These are phyloP conservation scores for Zaprionus lineosus DNA, from an alignment of 2,888 invertebrate genomes.

Conservation along the genomic window DNA sequence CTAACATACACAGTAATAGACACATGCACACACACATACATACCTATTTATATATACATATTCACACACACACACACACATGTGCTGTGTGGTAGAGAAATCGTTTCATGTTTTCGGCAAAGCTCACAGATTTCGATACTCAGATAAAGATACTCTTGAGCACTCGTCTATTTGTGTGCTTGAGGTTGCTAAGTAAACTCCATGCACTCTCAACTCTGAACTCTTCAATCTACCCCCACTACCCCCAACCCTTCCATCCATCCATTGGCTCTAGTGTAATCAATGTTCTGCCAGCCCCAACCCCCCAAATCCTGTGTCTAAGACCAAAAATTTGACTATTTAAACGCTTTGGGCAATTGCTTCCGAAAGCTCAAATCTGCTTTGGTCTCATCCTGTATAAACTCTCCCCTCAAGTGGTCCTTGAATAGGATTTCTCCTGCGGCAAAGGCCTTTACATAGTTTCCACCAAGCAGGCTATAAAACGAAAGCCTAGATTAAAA, in stretches of 20 bases:
- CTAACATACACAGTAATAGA: conserved; percentile 5
- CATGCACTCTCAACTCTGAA: conserved; percentile 39
- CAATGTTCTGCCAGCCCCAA: conserved; percentile 36
- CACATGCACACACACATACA: too few relatives aligned
- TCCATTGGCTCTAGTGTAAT: conserved; percentile 38
- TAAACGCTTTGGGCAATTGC: conserved; percentile 38
- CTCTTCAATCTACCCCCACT: too few relatives aligned
- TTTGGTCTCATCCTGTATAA: conserved; percentile 5
- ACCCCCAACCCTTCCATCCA: too few relatives aligned
- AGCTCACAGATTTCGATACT: conserved; percentile 1
- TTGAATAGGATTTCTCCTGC: too few relatives aligned
- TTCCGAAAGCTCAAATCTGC: conserved; percentile 16
- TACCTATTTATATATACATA: too few relatives aligned
- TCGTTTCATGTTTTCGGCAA: neutral
- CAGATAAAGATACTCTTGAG: conserved; percentile 2
- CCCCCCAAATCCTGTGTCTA: too few relatives aligned
- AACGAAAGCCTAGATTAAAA: too few relatives aligned
- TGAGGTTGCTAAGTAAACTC: conserved; percentile 56
- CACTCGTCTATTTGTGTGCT: conserved; percentile 33
- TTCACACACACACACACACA: too few relatives aligned
- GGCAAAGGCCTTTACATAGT: too few relatives aligned
- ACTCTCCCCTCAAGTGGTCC: too few relatives aligned
- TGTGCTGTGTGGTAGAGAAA: neutral
- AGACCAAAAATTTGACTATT: conserved; percentile 43
- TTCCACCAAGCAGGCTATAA: too few relatives aligned